phyloP scores from a whole-genome alignment of 2,113 vertebrate genomes.

The Nibea albiflora region DNA sequence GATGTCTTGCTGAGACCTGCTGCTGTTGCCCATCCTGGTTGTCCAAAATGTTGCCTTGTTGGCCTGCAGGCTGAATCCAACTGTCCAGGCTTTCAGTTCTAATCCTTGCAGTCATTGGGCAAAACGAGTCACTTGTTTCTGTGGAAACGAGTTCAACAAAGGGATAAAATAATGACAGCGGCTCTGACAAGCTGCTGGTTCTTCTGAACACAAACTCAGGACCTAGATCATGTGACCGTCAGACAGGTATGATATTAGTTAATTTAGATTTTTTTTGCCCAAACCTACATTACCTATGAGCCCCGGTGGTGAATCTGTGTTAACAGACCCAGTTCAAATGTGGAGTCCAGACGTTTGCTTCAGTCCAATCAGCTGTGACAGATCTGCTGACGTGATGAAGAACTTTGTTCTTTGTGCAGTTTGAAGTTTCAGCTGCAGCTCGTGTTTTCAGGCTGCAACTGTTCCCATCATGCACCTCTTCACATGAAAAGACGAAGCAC shows the following conservation, averaged over 20 bases:
- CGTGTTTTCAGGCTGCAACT: conserved; percentile 21
- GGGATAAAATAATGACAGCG: too few relatives aligned
- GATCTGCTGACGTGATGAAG: neutral
- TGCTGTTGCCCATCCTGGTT: neutral
- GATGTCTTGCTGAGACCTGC: too few relatives aligned
- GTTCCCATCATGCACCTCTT: conserved; percentile 32
- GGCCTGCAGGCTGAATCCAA: conserved; percentile 27
- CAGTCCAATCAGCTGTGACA: neutral
- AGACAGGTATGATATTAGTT: too few relatives aligned
- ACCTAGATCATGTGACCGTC: too few relatives aligned
- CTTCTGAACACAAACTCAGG: too few relatives aligned
- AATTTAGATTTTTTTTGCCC: neutral
- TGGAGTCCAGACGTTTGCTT: neutral
- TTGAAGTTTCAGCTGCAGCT: neutral
- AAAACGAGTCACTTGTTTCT: too few relatives aligned
- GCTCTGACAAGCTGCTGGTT: too few relatives aligned
- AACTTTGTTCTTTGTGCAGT: neutral
- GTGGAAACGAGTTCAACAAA: too few relatives aligned
- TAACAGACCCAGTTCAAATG: neutral
- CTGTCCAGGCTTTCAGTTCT: conserved; percentile 11
- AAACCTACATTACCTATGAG: neutral
- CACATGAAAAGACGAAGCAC: neutral
- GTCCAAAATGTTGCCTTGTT: conserved; percentile 32
- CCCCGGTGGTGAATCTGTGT: neutral
- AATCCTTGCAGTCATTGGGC: neutral